Conservation (phyloP, 2,113 vertebrate genomes). For the Casuarius casuarius region DNA sequence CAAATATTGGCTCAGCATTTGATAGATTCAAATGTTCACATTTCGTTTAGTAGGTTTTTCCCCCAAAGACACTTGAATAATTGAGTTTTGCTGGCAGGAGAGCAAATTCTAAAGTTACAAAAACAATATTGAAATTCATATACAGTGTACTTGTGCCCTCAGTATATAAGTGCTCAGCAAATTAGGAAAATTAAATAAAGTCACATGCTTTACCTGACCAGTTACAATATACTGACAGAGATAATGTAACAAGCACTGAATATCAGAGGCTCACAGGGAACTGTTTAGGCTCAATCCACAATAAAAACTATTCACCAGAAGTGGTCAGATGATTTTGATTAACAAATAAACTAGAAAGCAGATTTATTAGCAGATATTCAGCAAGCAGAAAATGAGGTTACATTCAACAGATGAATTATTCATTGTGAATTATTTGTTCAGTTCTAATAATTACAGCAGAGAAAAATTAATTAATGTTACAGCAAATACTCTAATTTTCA, state of each 20-base stretch:
- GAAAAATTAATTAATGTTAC: conserved; percentile 64
- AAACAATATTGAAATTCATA: neutral
- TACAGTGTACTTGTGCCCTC: neutral
- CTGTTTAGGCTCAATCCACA: neutral
- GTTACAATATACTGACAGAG: neutral
- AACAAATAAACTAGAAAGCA: conserved; percentile 54
- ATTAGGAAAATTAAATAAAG: neutral
- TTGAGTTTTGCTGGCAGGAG: neutral
- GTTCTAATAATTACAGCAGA: conserved; percentile 64
- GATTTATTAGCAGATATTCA: conserved; percentile 26
- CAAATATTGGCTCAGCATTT: neutral
- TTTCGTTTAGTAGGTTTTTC: neutral
- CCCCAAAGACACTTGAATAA: conserved; percentile 10
- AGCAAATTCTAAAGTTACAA: neutral
- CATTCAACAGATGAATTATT: conserved; percentile 62
- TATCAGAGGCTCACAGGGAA: neutral
- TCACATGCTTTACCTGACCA: neutral
- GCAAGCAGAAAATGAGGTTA: conserved; percentile 47
- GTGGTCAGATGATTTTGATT: conserved; percentile 29
- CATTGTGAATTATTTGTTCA: conserved; percentile 65
- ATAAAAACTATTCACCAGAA: conserved; percentile 8
- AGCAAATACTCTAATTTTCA: conserved; percentile 66
- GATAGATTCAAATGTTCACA: neutral
- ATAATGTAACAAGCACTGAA: neutral
- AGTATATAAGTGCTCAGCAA: neutral